phyloP scores from a whole-genome alignment of 2,113 vertebrate genomes.

The Sinocyclocheilus anophthalmus region DNA sequence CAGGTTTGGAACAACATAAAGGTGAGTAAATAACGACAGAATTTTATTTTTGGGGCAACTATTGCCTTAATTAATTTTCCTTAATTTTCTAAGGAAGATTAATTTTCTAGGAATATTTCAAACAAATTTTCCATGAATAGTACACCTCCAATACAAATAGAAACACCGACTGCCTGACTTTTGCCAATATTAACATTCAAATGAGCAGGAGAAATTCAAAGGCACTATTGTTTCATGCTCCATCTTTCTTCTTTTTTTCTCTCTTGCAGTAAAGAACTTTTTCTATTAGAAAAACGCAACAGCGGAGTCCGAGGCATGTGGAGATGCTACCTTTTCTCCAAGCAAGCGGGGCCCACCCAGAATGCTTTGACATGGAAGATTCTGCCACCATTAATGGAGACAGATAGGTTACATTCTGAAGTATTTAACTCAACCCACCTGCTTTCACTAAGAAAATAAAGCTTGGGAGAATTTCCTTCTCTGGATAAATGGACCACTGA shows the following conservation, averaged over 20 bases:
- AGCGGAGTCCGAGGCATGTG: background rate
- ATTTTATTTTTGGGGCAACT: background rate
- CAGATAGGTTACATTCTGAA: slow-evolving; percentile 18
- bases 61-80: background rate
- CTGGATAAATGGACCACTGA: slow-evolving; percentile 23
- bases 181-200: slow-evolving; percentile 76
- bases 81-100: background rate
- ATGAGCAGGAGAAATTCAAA: slow-evolving; percentile 71
- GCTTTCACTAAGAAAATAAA: slow-evolving; percentile 41
- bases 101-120: slow-evolving; percentile 49
- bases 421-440: slow-evolving; percentile 37
- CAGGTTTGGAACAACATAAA: background rate
- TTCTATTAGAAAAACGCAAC: background rate
- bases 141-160: slow-evolving; percentile 61
- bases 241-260: slow-evolving; percentile 42
- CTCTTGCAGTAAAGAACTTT: background rate
- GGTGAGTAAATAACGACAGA: background rate
- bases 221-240: slow-evolving; percentile 68
- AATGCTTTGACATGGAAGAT: slow-evolving; percentile 18
- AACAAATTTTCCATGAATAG: slow-evolving; percentile 61
- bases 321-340: background rate
- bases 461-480: slow-evolving; percentile 31
- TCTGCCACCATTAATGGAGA: slow-evolving; percentile 30
- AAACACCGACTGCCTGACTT: slow-evolving; percentile 63
- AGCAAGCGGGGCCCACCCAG: slow-evolving; percentile 1